A percentile compares a stretch with the other conserved stretches of the same genome.
phyloP scores from a whole-genome alignment of 2,113 vertebrate genomes.

The Channa argus region DNA sequence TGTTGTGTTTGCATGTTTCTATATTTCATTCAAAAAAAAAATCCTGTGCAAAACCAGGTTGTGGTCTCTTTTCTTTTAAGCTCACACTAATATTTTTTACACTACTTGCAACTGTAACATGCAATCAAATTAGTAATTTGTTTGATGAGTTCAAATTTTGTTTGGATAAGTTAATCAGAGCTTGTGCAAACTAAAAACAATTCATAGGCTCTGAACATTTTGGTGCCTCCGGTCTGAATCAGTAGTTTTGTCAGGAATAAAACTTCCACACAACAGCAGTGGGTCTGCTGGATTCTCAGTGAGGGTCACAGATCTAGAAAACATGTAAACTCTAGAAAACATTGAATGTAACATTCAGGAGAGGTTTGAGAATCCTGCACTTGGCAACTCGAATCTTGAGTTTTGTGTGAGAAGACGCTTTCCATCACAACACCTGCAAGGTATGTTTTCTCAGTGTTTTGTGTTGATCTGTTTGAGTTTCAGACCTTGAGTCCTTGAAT shows the following conservation, averaged over 20 bases:
- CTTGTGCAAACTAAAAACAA: no score
- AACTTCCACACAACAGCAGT: neutral
- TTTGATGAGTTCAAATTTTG: no score
- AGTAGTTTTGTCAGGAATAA: constrained; percentile 21
- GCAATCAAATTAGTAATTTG: no score
- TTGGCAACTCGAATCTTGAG: constrained; percentile 24
- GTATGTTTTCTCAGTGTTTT: neutral
- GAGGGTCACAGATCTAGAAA: constrained; percentile 59
- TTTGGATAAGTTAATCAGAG: no score
- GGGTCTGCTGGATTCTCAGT: constrained; percentile 21
- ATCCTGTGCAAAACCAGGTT: no score
- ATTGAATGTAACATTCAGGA: constrained; percentile 66
- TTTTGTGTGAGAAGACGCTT: constrained; percentile 12
- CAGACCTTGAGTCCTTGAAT: constrained; percentile 34
- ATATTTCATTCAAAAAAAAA: no score
- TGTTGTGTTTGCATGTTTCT: no score
- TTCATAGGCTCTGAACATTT: no score
- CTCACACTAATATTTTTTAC: no score
- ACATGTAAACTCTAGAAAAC: constrained; percentile 64
- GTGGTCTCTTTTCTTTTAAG: no score
- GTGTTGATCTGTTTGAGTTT: constrained; percentile 4
- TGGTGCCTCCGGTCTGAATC: neutral
- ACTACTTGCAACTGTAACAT: no score
- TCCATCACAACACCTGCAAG: constrained; percentile 17
- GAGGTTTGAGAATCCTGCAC: constrained; percentile 28